A percentile compares a stretch with the other conserved stretches of the same genome.
phyloP scores from a whole-genome alignment of 1,140 invertebrate species.

The Bombus cullumanus region DNA sequence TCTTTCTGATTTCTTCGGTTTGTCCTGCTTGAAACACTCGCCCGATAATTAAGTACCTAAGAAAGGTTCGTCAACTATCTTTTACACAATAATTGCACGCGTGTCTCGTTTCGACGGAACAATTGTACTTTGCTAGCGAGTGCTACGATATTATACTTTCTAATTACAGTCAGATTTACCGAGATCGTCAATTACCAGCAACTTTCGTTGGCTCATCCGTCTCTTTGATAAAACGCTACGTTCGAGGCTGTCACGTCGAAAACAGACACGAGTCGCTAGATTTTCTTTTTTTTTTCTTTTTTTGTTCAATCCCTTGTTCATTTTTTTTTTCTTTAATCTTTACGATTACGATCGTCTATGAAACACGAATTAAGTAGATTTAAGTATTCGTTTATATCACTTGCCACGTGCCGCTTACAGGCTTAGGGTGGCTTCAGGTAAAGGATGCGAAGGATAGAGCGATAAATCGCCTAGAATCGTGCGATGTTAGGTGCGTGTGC shows the following conservation, averaged over 20 bases:
- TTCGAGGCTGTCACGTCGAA: neutral
- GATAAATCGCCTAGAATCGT: neutral
- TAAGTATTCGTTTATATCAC: constrained; percentile 75
- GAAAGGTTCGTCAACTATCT: constrained; percentile 48
- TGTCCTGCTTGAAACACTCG: constrained; percentile 26
- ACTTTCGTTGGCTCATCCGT: neutral
- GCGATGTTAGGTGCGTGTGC: neutral
- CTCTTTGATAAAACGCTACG: neutral
- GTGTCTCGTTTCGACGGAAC: constrained; percentile 26
- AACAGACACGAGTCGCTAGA: constrained; percentile 4
- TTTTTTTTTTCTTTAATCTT: constrained; percentile 26
- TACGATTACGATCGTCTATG: constrained; percentile 68
- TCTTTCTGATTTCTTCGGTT: constrained; percentile 4
- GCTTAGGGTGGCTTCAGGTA: constrained; percentile 78
- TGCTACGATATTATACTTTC: neutral
- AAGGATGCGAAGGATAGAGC: constrained; percentile 42
- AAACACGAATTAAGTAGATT: constrained; percentile 74
- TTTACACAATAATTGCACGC: constrained; percentile 9
- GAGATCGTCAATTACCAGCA: neutral
- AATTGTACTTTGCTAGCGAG: constrained; percentile 9
- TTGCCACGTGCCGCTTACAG: constrained; percentile 77
- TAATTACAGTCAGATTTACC: neutral
- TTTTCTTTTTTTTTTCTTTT: neutral
- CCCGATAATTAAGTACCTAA: constrained; percentile 45
- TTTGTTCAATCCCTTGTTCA: constrained; percentile 9